These are phyloP conservation scores for Myanophis thanlyinensis DNA, from an alignment of 2,113 vertebrate species.

Conservation along the genomic window DNA sequence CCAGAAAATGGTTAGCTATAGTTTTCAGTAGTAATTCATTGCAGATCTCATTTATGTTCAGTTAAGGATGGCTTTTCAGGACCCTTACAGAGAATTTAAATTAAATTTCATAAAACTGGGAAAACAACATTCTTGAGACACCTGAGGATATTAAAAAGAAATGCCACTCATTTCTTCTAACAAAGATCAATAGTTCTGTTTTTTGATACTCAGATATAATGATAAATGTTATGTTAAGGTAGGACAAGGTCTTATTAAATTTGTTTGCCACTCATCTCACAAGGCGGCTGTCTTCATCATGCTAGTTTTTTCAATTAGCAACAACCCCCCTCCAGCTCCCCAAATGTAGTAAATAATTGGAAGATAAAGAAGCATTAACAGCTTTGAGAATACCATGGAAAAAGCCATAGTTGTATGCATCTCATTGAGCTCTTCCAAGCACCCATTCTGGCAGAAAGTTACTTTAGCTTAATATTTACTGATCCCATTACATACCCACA, in stretches of 20 bases:
- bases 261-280: not conserved
- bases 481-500: not conserved
- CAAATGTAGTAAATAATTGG: accelerated
- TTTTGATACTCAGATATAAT: not conserved
- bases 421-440: not conserved
- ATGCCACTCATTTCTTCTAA: not conserved
- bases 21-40: slow-evolving; percentile 40
- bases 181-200: not conserved
- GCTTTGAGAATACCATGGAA: not conserved
- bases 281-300: not conserved
- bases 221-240: accelerated
- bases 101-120: slow-evolving; percentile 28
- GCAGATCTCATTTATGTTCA: slow-evolving; percentile 8
- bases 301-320: too few relatives aligned
- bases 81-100: slow-evolving; percentile 43
- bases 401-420: not conserved
- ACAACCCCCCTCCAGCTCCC: not conserved
- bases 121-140: slow-evolving; percentile 38
- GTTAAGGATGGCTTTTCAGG: slow-evolving; percentile 27
- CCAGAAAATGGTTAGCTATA: slow-evolving; percentile 48
- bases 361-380: not conserved
- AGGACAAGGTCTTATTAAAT: not conserved
- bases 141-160: not conserved
- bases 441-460: not conserved
- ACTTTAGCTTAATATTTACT: not conserved